Percentiles rank a stretch among this genome's conserved stretches.
Evolutionary conservation across 2,888 invertebrate species (phyloP).

Genomic region (Emesis russula): DNA sequence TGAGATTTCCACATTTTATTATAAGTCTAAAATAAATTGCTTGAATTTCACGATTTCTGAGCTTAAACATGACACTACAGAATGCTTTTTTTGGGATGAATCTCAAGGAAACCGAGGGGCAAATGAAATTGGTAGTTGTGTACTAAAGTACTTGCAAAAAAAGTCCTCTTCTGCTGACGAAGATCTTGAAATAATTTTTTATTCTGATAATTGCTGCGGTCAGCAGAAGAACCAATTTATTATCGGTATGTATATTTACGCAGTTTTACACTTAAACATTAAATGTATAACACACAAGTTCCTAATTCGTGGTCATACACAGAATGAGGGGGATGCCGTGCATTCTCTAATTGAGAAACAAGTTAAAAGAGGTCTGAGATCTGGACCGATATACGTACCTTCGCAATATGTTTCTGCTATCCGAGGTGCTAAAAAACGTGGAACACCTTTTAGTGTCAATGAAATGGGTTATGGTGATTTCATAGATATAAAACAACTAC

Average conservation of each 20-base stretch:
- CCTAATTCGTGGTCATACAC: constrained; percentile 45
- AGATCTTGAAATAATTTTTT: constrained; percentile 36
- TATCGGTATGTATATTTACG: constrained; percentile 29
- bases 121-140: constrained; percentile 53
- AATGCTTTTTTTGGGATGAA: constrained; percentile 78
- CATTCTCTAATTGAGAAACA: constrained; percentile 49
- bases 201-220: constrained; percentile 42
- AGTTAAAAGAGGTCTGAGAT: constrained; percentile 36
- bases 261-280: constrained; percentile 22
- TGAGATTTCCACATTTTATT: constrained; percentile 38
- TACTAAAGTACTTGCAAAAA: constrained; percentile 45
- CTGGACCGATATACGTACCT: constrained; percentile 43
- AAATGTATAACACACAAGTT: constrained; percentile 53
- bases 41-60: constrained; percentile 57
- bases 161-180: neutral
- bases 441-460: constrained; percentile 44
- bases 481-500: too few relatives aligned
- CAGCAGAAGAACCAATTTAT: constrained; percentile 44
- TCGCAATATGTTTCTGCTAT: constrained; percentile 37
- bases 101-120: constrained; percentile 44
- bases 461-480: neutral
- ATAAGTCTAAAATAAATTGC: constrained; percentile 74
- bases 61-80: constrained; percentile 39
- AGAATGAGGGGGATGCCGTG: constrained; percentile 47
- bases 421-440: constrained; percentile 46